Evolutionary conservation across 2,797 vertebrate genomes (phyloP).

Genomic region (Catostomus latipinnis): DNA sequence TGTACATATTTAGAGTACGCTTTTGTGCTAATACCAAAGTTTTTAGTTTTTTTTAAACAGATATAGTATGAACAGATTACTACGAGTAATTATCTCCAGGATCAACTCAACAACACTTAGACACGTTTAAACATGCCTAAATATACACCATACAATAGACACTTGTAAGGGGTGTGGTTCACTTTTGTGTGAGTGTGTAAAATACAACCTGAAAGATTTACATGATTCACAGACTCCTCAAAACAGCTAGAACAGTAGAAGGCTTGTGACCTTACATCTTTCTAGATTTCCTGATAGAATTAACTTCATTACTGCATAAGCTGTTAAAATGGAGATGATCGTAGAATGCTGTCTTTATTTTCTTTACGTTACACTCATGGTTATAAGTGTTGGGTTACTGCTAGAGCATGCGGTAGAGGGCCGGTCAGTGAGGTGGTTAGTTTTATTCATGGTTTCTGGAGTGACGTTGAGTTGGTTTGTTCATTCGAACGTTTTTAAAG

Average conservation of each 20-base stretch:
- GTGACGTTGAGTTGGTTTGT: constrained; percentile 11
- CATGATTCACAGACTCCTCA: constrained; percentile 10
- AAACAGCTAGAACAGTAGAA: constrained; percentile 12
- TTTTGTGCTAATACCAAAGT: background rate
- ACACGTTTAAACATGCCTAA: constrained; percentile 17
- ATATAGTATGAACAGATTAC: background rate
- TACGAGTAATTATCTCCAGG: background rate
- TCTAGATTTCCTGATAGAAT: constrained; percentile 17
- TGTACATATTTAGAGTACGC: background rate
- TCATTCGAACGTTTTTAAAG: constrained; percentile 10
- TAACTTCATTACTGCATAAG: background rate
- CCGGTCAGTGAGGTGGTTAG: background rate
- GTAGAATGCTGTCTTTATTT: constrained; percentile 4
- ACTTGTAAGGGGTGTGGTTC: constrained; percentile 39
- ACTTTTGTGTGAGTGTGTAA: background rate
- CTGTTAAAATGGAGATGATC: constrained; percentile 8
- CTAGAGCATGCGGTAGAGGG: background rate
- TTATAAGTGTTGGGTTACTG: constrained; percentile 18
- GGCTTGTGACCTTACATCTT: background rate
- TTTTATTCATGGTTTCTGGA: constrained; percentile 15
- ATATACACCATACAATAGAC: constrained; percentile 11
- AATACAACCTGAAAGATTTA: constrained; percentile 29
- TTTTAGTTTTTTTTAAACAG: too few species aligned
- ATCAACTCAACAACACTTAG: background rate
- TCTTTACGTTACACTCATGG: background rate